These are phyloP conservation scores for Pogonocichla stellata DNA, from an alignment of 2,113 vertebrate genomes.

Conservation along the genomic window DNA sequence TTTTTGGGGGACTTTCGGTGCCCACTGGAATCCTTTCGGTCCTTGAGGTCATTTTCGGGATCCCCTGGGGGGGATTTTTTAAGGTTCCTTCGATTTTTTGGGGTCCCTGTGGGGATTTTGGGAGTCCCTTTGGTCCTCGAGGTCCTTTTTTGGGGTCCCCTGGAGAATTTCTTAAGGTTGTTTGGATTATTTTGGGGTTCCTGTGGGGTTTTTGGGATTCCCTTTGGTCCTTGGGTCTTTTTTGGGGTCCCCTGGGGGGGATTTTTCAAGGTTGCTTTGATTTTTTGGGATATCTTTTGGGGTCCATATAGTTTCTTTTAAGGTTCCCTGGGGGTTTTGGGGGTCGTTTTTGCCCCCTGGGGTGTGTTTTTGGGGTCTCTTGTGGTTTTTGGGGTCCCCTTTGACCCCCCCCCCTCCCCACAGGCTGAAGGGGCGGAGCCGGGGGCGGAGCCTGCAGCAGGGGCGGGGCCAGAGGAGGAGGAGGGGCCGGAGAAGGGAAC, in stretches of 20 bases:
- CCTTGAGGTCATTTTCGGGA: too few relatives aligned
- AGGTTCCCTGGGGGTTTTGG: too few relatives aligned
- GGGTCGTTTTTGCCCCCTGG: neutral
- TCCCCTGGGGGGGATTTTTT: too few relatives aligned
- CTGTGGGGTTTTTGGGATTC: too few relatives aligned
- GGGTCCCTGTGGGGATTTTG: neutral
- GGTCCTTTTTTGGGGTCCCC: rapidly evolving
- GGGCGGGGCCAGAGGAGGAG: neutral
- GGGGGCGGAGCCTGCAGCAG: neutral
- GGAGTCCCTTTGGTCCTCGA: too few relatives aligned
- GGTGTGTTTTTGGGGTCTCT: rapidly evolving
- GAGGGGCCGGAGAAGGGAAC: neutral
- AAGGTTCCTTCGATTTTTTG: too few relatives aligned
- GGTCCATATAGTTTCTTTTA: rapidly evolving
- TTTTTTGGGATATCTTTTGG: too few relatives aligned
- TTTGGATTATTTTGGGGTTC: neutral
- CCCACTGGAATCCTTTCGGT: too few relatives aligned
- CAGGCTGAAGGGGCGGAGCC: neutral
- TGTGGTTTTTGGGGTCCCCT: neutral
- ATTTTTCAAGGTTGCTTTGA: too few relatives aligned
- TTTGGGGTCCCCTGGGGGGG: neutral
- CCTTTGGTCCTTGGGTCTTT: too few relatives aligned
- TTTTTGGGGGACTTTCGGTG: too few relatives aligned
- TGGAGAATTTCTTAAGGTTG: too few relatives aligned
- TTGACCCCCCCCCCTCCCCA: neutral